Evolutionary conservation across 2,888 invertebrate genomes (phyloP).

Genomic region (Coecobrya sp.): DNA sequence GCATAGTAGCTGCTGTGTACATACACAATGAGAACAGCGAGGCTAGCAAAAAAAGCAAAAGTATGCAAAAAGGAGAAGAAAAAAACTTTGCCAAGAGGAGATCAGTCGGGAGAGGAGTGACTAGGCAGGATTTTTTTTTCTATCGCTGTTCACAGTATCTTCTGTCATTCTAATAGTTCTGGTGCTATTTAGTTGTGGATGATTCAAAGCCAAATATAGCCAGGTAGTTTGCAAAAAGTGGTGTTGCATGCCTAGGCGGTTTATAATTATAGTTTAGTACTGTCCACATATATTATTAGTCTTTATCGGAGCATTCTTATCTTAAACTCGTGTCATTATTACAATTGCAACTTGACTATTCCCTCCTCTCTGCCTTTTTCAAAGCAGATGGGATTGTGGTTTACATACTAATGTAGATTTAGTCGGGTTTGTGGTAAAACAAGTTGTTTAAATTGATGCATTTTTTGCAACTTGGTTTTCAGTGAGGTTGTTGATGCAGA

Average conservation of each 20-base stretch:
- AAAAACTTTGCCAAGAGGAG: conserved; percentile 12
- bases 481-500: background rate
- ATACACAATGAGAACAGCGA: background rate
- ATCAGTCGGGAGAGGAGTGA: background rate
- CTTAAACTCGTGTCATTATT: conserved; percentile 1
- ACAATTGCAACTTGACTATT: background rate
- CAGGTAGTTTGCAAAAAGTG: background rate
- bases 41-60: background rate
- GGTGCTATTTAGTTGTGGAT: background rate
- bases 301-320: background rate
- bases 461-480: conserved; percentile 4
- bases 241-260: no score
- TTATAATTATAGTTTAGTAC: no score
- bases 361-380: background rate
- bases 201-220: background rate
- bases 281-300: background rate
- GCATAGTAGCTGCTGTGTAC: background rate
- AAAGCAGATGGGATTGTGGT: background rate
- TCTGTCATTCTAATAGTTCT: background rate
- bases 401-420: background rate
- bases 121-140: conserved; percentile 13
- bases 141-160: background rate
- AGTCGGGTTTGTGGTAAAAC: background rate
- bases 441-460: background rate
- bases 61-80: background rate